Conservation (phyloP, 1,140 invertebrate species). For the Sarcophaga peregrina region DNA sequence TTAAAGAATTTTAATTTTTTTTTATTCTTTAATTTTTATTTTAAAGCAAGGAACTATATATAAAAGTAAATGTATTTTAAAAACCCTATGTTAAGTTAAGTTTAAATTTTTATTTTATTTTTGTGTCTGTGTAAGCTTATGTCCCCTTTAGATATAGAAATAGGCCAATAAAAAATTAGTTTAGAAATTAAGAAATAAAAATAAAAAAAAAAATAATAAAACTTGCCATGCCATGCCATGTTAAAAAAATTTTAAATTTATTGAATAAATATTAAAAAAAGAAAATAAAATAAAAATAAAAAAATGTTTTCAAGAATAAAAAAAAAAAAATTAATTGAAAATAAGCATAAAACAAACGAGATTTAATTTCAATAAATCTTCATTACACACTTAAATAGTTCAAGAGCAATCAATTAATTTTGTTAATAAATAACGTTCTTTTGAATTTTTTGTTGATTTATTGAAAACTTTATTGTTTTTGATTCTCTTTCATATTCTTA, state of each 20-base stretch:
- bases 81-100: neutral
- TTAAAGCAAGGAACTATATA: no score
- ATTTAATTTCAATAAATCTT: no score
- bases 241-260: conserved; percentile 3
- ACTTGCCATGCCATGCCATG: conserved; percentile 18
- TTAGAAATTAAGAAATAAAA: no score
- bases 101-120: neutral
- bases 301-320: neutral
- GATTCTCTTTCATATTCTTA: neutral
- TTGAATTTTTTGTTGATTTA: neutral
- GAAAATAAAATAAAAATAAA: neutral
- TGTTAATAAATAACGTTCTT: no score
- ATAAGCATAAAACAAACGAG: no score
- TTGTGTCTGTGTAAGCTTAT: neutral
- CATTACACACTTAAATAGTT: no score
- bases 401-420: no score
- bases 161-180: no score
- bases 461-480: neutral
- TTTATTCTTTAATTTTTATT: no score
- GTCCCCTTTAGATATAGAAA: no score
- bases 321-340: neutral
- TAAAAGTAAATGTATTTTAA: no score
- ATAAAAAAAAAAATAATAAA: no score
- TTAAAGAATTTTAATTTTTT: conserved; percentile 5
- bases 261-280: neutral